phyloP scores from a whole-genome alignment of 2,113 vertebrate species.

The Conger conger region DNA sequence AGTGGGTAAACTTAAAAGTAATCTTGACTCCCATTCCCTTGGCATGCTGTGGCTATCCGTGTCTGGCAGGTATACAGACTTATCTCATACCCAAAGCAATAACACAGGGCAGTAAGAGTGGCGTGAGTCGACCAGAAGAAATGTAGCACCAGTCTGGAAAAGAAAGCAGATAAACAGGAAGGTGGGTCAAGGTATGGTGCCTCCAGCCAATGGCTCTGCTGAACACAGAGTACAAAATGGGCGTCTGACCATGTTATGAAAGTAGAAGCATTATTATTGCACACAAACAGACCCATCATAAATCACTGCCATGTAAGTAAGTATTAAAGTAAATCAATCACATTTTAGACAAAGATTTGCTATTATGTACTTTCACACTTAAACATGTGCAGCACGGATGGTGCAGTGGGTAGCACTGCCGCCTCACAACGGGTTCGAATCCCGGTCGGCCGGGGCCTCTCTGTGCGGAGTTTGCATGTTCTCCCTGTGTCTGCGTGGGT shows the following conservation, averaged over 20 bases:
- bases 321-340: no score
- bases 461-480: no score
- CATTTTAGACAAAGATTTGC: no score
- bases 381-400: no score
- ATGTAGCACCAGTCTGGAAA: constrained; percentile 34
- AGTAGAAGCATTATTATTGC: background rate
- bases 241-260: background rate
- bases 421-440: no score
- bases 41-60: background rate
- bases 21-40: background rate
- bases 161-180: background rate
- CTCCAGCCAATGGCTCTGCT: background rate
- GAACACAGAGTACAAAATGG: background rate
- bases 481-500: no score
- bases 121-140: constrained; percentile 28
- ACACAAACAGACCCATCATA: background rate
- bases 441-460: no score
- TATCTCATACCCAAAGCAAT: constrained; percentile 42
- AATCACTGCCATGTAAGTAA: background rate
- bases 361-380: no score
- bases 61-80: constrained; percentile 26
- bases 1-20: background rate
- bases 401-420: no score
- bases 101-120: background rate
- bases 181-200: background rate